Conservation (phyloP, 2,113 vertebrate genomes). For the Chinchilla lanigera region DNA sequence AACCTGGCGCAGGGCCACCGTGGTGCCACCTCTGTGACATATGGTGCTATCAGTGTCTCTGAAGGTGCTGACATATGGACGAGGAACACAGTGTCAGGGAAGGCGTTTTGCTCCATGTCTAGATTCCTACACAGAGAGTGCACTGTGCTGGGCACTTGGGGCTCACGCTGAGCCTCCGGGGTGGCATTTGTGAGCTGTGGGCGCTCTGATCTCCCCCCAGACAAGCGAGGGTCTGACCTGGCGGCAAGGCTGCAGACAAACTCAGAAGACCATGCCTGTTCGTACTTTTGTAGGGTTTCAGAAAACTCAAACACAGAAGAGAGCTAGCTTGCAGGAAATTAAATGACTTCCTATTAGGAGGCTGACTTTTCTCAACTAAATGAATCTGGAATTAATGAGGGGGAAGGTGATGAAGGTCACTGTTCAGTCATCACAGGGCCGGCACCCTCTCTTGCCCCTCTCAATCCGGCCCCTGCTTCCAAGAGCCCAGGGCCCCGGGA, state of each 20-base stretch:
- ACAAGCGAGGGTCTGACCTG: background rate
- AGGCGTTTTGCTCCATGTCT: background rate
- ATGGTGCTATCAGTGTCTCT: background rate
- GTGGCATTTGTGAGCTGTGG: no score
- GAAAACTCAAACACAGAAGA: background rate
- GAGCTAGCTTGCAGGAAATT: background rate
- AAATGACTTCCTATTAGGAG: background rate
- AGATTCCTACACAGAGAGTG: background rate
- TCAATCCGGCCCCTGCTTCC: fast-evolving
- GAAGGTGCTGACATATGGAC: background rate
- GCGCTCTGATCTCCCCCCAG: background rate
- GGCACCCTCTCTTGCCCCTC: fast-evolving
- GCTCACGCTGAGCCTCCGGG: background rate
- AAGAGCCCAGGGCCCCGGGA: background rate
- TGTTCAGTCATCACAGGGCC: no score
- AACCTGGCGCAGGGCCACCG: background rate
- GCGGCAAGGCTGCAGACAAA: background rate
- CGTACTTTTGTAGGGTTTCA: background rate
- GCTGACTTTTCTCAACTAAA: background rate
- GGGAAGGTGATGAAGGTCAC: background rate
- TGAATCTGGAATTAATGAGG: background rate
- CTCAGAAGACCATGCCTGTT: background rate
- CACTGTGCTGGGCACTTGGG: fast-evolving
- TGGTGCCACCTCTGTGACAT: background rate
- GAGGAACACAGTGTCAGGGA: fast-evolving